Base-by-base conservation (phyloP, 2,888 invertebrate species). In the Actias luna region DNA sequence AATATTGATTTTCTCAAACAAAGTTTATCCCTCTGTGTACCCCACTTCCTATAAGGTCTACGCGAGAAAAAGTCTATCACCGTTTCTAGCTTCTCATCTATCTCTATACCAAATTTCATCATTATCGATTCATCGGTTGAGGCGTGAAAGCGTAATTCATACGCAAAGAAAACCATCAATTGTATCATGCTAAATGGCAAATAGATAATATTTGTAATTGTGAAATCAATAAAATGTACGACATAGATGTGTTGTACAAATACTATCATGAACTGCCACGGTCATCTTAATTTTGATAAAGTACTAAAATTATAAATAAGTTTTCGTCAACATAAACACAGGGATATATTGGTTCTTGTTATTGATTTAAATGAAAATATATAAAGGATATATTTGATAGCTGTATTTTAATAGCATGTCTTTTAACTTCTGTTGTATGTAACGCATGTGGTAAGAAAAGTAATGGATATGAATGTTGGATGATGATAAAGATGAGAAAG, bases 201-300 rank as follows among this genome's bases (percentile, higher is more conserved):
- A 52, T 31, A 18, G 29, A 46, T 18, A 29, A 46, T 25, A n/a
- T n/a, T 25, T 25, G 35, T 52, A 50, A 35, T 62, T 59, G 59
- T 63, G 50, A n/a, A 36, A 62, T 62, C 33, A 42, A 36, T 35
- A 52, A 29, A 39, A 52, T 52, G 35, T 7, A 27, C 29, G 16
- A 50, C 22, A 50, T 2, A 50, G 12, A 25, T 25, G 16, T 27
- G 27, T 63, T 35, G 22, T 55, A 55, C 57, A 52, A 57, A 29
- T 39, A 29, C 39, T 36, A 61, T 39, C 36, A 39, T 36, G 39
- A 29, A 14, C 52, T 52, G 60, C 39, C 55, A 12, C 61, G 55
- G 39, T 55, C 29, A 57, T 29, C 39, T 61, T 61, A 57, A 39
- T 55, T 61, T 36, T 61, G 61, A 61, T 61, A 57, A 55, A 61